Evolutionary conservation across 1,140 invertebrate species (phyloP), one percentile per base, ranked within the genome.

Genomic region (Thrips palmi): DNA sequence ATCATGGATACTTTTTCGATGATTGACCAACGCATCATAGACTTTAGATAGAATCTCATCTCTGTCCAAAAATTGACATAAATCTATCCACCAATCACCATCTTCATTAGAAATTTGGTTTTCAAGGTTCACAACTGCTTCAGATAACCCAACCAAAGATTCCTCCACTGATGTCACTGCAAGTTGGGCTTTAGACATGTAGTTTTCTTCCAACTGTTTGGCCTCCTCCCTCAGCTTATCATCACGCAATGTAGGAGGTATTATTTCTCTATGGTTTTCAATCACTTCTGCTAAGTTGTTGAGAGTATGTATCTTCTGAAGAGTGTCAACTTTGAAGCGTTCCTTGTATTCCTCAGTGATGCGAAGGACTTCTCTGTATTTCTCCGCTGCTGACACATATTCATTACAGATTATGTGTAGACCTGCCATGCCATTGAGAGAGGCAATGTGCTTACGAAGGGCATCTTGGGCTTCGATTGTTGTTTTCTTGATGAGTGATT

Each of bases 401-500:
- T 74, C 46, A 30, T 64, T 46, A 19, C 60, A 49, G 20, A 79
- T 63, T n/a, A 77, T 64, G 47, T 67, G 50, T 12, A 78, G 50
- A 4, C 65, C 74, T 14, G 77, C 76, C 34, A 70, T 50, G 49
- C 69, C 77, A 57, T 83, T 82, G 20, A 76, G 52, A 17, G 70
- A 58, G 8, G 70, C 62, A 6, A 79, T 65, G 41, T 72, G 52
- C 3, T 63, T 49, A 32, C 80, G 57, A 39, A 83, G 62, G 41
- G 64, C 57, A 35, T 75, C 70, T 52, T 78, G 74, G 50, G 70
- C 67, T 46, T 81, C 71, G 8, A 54, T 41, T 38, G 63, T 64
- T 10, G 71, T 70, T 48, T 70, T 74, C 32, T 68, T 63, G 28
- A 75, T 74, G 12, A 84, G 54, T 31, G 70, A 65, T 5, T 64